These are phyloP conservation scores for Onychomys arenicola DNA, from an alignment of 2,797 vertebrate species.

Conservation along the genomic window DNA sequence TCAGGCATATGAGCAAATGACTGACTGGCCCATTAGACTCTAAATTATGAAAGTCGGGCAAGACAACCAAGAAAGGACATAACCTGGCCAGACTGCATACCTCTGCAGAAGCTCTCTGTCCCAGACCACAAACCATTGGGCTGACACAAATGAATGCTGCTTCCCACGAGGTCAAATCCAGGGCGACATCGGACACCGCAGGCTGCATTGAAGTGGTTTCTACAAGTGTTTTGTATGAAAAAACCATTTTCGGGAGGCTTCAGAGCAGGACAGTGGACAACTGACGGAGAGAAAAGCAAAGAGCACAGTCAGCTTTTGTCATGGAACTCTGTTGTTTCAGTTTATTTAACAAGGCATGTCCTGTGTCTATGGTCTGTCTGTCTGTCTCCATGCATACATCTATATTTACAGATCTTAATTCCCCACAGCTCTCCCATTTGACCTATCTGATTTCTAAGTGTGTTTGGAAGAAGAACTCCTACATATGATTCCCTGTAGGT, in stretches of 20 bases:
- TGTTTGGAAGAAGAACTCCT: neutral
- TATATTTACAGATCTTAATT: neutral
- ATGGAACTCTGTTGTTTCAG: neutral
- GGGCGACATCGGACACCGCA: slow-evolving; percentile 95
- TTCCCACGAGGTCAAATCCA: slow-evolving; percentile 95
- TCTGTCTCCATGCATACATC: neutral
- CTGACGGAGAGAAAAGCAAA: slow-evolving; percentile 85
- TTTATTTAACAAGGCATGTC: neutral
- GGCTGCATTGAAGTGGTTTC: slow-evolving; percentile 96
- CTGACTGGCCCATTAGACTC: slow-evolving; percentile 14
- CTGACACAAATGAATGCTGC: slow-evolving; percentile 95
- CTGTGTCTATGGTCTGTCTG: neutral
- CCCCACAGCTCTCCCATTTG: neutral
- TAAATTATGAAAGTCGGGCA: slow-evolving; percentile 35
- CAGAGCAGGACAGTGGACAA: slow-evolving; percentile 92
- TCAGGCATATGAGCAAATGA: slow-evolving; percentile 46
- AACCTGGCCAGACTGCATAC: slow-evolving; percentile 85
- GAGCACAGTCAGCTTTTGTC: slow-evolving; percentile 52
- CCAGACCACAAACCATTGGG: slow-evolving; percentile 95
- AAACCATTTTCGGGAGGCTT: slow-evolving; percentile 95
- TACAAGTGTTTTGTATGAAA: slow-evolving; percentile 96
- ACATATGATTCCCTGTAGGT: neutral
- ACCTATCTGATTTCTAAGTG: neutral
- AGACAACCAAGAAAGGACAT: slow-evolving; percentile 4
- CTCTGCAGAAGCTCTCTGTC: slow-evolving; percentile 92